A percentile compares a stretch with the other conserved stretches of the same genome.
These are phyloP conservation scores for Cephus cinctus DNA, from an alignment of 1,140 invertebrate species.

Conservation along the genomic window DNA sequence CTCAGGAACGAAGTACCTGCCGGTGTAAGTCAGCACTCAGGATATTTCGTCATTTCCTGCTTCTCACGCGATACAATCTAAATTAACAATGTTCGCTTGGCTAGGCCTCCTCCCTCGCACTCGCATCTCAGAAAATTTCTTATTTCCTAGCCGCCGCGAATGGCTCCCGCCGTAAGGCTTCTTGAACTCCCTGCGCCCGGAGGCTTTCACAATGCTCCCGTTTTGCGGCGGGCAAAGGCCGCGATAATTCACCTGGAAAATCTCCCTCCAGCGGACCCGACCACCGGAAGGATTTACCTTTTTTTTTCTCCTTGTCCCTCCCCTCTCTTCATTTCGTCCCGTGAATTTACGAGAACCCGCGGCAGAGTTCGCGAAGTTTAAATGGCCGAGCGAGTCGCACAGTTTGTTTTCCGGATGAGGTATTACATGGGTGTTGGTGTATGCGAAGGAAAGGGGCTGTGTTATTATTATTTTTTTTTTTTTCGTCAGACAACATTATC, in stretches of 20 bases:
- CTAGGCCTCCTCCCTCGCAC: constrained; percentile 47
- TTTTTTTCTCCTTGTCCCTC: too few species aligned
- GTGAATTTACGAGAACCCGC: not conserved
- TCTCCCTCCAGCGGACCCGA: constrained; percentile 28
- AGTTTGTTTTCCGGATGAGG: not conserved
- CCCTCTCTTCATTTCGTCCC: not conserved
- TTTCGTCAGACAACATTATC: too few species aligned
- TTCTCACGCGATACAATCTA: constrained; percentile 60
- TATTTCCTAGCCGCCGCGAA: constrained; percentile 42
- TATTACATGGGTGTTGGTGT: too few species aligned
- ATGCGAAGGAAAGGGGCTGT: too few species aligned
- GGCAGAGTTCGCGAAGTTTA: not conserved
- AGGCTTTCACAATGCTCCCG: constrained; percentile 40
- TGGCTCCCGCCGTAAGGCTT: not conserved
- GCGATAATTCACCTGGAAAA: constrained; percentile 48
- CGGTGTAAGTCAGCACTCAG: constrained; percentile 55
- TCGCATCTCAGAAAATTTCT: constrained; percentile 48
- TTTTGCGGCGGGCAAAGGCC: constrained; percentile 29
- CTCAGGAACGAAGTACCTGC: constrained; percentile 32
- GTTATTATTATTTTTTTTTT: too few species aligned
- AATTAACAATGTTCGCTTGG: constrained; percentile 59
- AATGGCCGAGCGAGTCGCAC: not conserved
- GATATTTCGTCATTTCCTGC: constrained; percentile 59
- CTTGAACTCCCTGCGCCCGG: too few species aligned
- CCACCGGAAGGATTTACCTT: constrained; percentile 36